Percentiles rank a stretch among this genome's conserved stretches.
Conservation (phyloP, 2,113 vertebrate genomes). For the Motacilla alba region DNA sequence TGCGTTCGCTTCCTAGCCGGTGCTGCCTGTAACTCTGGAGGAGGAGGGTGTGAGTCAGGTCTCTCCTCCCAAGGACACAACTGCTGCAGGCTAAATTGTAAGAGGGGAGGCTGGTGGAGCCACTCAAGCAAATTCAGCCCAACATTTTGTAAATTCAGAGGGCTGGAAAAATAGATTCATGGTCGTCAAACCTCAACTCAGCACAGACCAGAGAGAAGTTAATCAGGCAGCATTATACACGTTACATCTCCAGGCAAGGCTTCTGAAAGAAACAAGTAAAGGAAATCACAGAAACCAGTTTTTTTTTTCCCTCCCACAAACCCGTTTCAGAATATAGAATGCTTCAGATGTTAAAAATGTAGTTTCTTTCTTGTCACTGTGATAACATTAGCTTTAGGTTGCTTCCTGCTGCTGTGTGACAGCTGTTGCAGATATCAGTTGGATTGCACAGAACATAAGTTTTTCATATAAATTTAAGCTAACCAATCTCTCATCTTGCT, state of each 20-base stretch:
- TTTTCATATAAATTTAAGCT: not conserved
- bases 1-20: fast-evolving
- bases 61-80: not conserved
- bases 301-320: not conserved
- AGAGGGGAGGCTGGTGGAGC: not conserved
- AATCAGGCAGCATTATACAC: not conserved
- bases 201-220: not conserved
- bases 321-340: not conserved
- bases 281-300: not conserved
- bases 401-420: constrained; percentile 3
- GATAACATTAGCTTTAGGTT: constrained; percentile 30
- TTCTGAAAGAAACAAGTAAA: not conserved
- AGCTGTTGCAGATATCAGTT: constrained; percentile 2
- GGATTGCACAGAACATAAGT: not conserved
- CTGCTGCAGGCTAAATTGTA: not conserved
- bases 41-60: not conserved
- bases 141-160: not conserved
- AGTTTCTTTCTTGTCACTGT: not conserved
- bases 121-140: not conserved
- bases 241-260: not conserved
- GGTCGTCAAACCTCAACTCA: not conserved
- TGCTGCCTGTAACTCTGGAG: not conserved
- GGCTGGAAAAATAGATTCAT: not conserved
- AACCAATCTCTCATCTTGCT: not conserved
- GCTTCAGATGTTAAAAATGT: not conserved